Conservation (phyloP, 2,888 invertebrate species). For the Acleris holmiana region DNA sequence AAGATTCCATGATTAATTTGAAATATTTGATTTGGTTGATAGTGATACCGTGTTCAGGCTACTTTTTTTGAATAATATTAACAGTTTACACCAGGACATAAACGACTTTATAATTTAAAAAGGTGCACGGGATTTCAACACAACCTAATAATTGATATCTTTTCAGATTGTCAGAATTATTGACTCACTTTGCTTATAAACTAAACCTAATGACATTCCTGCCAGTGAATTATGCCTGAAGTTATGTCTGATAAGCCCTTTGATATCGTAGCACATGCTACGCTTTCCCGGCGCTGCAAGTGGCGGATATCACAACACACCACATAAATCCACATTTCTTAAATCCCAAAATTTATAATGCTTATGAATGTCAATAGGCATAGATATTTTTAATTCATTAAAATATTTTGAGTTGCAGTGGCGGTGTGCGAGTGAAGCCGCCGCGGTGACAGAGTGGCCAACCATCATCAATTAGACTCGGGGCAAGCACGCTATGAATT, state of each 20-base stretch:
- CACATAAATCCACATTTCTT: constrained; percentile 33
- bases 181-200: neutral
- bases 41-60: too few relatives aligned
- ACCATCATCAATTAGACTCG: constrained; percentile 57
- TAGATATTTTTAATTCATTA: constrained; percentile 38
- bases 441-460: constrained; percentile 51
- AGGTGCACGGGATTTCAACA: too few relatives aligned
- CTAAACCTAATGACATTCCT: constrained; percentile 11
- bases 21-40: too few relatives aligned
- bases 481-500: constrained; percentile 56
- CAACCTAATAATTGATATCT: neutral
- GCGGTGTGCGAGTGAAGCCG: constrained; percentile 55
- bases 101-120: too few relatives aligned
- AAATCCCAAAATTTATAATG: constrained; percentile 31
- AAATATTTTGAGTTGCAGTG: constrained; percentile 45
- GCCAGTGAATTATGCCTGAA: constrained; percentile 17
- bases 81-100: too few relatives aligned
- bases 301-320: constrained; percentile 23
- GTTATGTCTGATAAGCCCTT: constrained; percentile 14
- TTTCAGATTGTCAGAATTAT: neutral
- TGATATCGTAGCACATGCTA: constrained; percentile 30
- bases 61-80: too few relatives aligned
- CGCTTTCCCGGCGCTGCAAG: constrained; percentile 27
- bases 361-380: constrained; percentile 21
- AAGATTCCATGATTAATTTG: too few relatives aligned